These are phyloP conservation scores for Dunckerocampus dactyliophorus DNA, from an alignment of 2,113 vertebrate genomes.

Conservation along the genomic window DNA sequence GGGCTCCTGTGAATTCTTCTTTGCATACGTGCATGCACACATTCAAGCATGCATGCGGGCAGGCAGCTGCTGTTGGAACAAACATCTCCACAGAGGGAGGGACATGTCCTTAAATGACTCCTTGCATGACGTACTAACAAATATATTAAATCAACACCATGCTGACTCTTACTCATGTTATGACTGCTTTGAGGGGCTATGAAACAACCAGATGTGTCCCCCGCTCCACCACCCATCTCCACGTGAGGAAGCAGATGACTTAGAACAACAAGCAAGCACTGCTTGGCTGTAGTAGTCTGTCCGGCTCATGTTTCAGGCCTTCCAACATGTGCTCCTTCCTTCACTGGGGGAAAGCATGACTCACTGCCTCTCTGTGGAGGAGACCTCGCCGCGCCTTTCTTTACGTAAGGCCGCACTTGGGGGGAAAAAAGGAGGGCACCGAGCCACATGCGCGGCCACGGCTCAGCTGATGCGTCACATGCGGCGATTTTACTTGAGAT, in stretches of 20 bases:
- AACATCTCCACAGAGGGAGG: too few relatives aligned
- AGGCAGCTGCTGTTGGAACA: too few relatives aligned
- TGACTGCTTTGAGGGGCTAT: too few relatives aligned
- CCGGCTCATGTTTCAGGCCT: conserved; percentile 51
- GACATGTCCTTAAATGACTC: too few relatives aligned
- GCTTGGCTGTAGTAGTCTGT: conserved; percentile 28
- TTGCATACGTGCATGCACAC: background rate
- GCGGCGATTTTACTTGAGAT: conserved; percentile 14
- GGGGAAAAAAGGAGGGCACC: conserved; percentile 49
- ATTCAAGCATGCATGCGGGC: too few relatives aligned
- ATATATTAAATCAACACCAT: background rate
- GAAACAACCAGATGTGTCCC: too few relatives aligned
- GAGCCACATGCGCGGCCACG: conserved; percentile 32
- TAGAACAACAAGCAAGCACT: conserved; percentile 27
- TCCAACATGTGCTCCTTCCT: conserved; percentile 35
- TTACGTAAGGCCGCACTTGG: conserved; percentile 27
- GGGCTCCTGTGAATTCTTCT: conserved; percentile 38
- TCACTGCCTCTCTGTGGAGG: conserved; percentile 13
- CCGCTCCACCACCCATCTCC: conserved; percentile 10
- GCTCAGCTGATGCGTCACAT: conserved; percentile 40
- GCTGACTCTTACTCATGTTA: too few relatives aligned
- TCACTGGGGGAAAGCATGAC: conserved; percentile 40
- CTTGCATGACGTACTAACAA: background rate
- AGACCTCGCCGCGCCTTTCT: conserved; percentile 27
- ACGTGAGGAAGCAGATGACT: conserved; percentile 39